Evolutionary conservation across 1,140 invertebrate genomes (phyloP), one percentile per base, ranked within the genome.

Genomic region (Drosophila pruinosa): DNA sequence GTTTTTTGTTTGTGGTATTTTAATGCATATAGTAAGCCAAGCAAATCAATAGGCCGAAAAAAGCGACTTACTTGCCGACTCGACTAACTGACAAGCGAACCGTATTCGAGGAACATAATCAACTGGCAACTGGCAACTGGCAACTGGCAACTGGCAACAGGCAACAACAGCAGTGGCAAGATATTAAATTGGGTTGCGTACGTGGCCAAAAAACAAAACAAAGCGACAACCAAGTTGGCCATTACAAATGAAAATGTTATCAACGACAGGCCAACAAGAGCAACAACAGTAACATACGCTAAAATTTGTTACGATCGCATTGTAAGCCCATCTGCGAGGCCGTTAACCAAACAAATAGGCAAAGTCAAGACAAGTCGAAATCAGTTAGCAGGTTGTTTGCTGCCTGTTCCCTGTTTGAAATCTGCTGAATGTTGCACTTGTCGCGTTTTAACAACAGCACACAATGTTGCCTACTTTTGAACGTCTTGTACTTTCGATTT

Each of bases 401-500:
- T 39, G 41, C 14, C 10, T 59, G 31, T 71, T 52, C 26, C 38
- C 47, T 62, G 39, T 53, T 56, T 34, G 62, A 78, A 75, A 77
- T 61, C 77, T 72, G 78, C 70, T 81, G 78, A n/a, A 80, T 63
- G 69, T 72, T 85, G 79, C 80, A 83, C 79, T 83, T 83, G 80
- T 80, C 72, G 77, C 80, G 72, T 72, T 70, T 81, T 67, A 62
- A 62, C 71, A 83, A 72, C 68, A 72, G 67, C 34, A 64, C 64
- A 43, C 58, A 22, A 53, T 54, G 41, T 85, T 81, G 82, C 81
- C 77, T 86, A 86, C 82, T 88, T 86, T 86, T 86, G 28, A 86
- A 81, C 78, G 82, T 81, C 77, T 74, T 81, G 82, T 75, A 69
- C 77, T 81, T 78, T 82, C 82, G 75, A 78, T 82, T n/a, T 88